A percentile compares a stretch with the other conserved stretches of the same genome.
These are phyloP conservation scores for Protobothrops flavoviridis DNA, from an alignment of 2,113 vertebrate species.

Conservation along the genomic window DNA sequence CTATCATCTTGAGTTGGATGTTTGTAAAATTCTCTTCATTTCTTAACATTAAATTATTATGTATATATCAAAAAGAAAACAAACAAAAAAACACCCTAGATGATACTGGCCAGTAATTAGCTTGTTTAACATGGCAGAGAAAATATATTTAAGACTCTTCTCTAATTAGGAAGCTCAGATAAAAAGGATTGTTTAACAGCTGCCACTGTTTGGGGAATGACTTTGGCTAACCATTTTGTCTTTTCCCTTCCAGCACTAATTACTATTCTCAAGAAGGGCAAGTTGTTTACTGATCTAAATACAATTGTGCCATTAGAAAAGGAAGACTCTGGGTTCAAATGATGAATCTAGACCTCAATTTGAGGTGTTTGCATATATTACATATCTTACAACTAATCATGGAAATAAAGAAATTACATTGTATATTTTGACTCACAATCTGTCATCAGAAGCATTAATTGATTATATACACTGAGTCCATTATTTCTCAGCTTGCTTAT, in stretches of 20 bases:
- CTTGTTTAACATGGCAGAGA: conserved; percentile 7
- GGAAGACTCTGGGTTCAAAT: background rate
- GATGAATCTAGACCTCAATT: background rate
- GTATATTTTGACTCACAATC: background rate
- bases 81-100: background rate
- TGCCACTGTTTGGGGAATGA: conserved; percentile 9
- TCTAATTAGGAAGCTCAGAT: conserved; percentile 6
- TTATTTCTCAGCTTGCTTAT: background rate
- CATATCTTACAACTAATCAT: background rate
- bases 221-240: conserved; percentile 1
- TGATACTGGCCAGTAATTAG: conserved; percentile 3
- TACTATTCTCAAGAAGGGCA: background rate
- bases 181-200: conserved; percentile 4
- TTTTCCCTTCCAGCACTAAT: background rate
- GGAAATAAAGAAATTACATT: background rate
- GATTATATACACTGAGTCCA: background rate
- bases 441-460: background rate
- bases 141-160: conserved; percentile 4
- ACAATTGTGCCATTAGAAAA: background rate
- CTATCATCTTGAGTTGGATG: background rate
- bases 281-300: conserved; percentile 2
- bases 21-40: background rate
- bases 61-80: background rate
- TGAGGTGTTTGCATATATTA: background rate
- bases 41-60: background rate